Conservation (phyloP, 2,888 invertebrate species). For the Eurytoma californica region DNA sequence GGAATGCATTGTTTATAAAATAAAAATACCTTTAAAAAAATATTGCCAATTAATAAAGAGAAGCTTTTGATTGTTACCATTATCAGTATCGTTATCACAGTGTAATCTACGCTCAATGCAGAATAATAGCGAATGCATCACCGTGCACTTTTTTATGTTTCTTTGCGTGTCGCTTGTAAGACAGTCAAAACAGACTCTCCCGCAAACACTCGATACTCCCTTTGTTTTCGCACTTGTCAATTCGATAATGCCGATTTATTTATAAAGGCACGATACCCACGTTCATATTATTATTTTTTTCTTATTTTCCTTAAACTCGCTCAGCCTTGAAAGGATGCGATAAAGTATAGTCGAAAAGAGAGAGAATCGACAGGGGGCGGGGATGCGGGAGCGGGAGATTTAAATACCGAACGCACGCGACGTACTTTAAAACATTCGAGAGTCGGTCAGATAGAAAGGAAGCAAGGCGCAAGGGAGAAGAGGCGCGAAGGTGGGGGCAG, state of each 20-base stretch:
- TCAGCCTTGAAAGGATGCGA: constrained; percentile 23
- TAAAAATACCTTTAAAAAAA: too few relatives aligned
- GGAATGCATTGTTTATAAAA: too few relatives aligned
- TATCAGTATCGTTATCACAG: too few relatives aligned
- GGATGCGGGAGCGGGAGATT: constrained; percentile 5
- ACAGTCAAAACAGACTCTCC: too few relatives aligned
- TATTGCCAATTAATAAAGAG: too few relatives aligned
- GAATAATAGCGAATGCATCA: too few relatives aligned
- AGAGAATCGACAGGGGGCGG: not conserved
- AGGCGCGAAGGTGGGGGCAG: constrained; percentile 7
- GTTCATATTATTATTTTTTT: not conserved
- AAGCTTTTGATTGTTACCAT: too few relatives aligned
- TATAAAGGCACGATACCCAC: constrained; percentile 15
- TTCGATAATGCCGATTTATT: constrained; percentile 24
- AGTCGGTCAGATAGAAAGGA: constrained; percentile 28
- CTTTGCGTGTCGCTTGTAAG: too few relatives aligned
- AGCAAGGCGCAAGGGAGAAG: constrained; percentile 11
- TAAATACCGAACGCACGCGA: constrained; percentile 29
- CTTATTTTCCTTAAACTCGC: not conserved
- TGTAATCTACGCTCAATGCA: too few relatives aligned
- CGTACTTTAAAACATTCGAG: constrained; percentile 33
- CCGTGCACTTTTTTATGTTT: too few relatives aligned
- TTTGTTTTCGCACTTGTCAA: constrained; percentile 20
- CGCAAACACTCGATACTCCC: not conserved
- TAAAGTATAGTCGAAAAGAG: not conserved